A percentile compares a stretch with the other conserved stretches of the same genome.
Conservation (phyloP, 1,140 invertebrate genomes). For the Rhynchophorus ferrugineus region DNA sequence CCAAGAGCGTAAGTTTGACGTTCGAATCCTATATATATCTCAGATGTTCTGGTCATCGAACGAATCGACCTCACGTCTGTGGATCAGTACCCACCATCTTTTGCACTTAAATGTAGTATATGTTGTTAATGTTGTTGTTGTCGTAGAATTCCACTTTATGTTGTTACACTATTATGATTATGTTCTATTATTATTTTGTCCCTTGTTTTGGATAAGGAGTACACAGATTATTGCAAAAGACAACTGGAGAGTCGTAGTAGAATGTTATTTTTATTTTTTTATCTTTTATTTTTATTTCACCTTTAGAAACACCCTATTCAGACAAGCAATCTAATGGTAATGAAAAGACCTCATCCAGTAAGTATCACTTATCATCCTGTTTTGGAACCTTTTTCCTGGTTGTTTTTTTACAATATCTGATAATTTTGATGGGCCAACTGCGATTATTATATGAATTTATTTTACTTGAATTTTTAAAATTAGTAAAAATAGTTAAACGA, state of each 20-base stretch:
- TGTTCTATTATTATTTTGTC: too few species aligned
- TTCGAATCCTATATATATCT: too few species aligned
- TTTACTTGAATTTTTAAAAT: too few species aligned
- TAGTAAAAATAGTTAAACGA: too few species aligned
- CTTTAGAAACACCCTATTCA: constrained; percentile 36
- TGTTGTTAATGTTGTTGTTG: constrained; percentile 1
- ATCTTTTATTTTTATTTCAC: constrained; percentile 33
- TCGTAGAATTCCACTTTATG: constrained; percentile 1
- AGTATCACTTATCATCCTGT: constrained; percentile 17
- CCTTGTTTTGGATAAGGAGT: too few species aligned
- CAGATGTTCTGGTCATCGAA: too few species aligned
- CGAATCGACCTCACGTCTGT: too few species aligned
- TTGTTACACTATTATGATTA: neutral
- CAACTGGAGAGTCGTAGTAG: too few species aligned
- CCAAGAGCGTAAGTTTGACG: constrained; percentile 87
- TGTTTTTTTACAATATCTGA: neutral
- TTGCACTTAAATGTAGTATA: neutral
- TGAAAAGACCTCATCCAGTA: constrained; percentile 30
- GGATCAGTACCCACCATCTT: neutral
- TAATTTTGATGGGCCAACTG: too few species aligned
- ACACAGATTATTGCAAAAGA: too few species aligned
- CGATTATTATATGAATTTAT: too few species aligned
- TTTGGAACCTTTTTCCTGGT: neutral
- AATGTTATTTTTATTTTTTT: constrained; percentile 19
- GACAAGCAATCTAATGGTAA: constrained; percentile 37